A percentile compares a stretch with the other conserved stretches of the same genome.
Conservation (phyloP, 2,888 invertebrate species). For the Ditula angustiorana region DNA sequence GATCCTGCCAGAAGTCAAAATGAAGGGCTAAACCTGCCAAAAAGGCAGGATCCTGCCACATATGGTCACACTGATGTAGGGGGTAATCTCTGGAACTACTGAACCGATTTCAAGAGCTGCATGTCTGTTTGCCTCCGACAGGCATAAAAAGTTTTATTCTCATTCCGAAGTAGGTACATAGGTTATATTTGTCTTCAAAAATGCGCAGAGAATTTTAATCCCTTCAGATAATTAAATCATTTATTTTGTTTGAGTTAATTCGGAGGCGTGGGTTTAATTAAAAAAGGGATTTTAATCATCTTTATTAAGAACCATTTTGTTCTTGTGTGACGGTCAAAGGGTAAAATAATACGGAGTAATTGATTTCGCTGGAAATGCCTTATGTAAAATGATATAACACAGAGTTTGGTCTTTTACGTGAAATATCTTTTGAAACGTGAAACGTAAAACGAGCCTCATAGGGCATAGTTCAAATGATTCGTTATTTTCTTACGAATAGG, state of each 20-base stretch:
- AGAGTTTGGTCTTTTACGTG: not conserved
- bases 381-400: not conserved
- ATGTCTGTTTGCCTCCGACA: too few relatives aligned
- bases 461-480: too few relatives aligned
- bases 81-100: too few relatives aligned
- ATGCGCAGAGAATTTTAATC: not conserved
- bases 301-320: slow-evolving; percentile 1
- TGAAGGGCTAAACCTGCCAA: too few relatives aligned
- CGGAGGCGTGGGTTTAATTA: slow-evolving; percentile 4
- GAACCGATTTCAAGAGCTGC: too few relatives aligned
- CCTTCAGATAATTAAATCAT: not conserved
- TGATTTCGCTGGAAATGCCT: not conserved
- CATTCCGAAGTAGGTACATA: too few relatives aligned
- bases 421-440: not conserved
- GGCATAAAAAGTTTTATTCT: too few relatives aligned
- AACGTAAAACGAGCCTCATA: too few relatives aligned
- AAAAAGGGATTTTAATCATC: slow-evolving; percentile 16
- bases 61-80: too few relatives aligned
- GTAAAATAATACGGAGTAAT: not conserved
- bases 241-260: slow-evolving; percentile 12
- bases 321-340: not conserved
- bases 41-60: too few relatives aligned
- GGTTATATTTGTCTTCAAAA: not conserved
- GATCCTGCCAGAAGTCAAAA: too few relatives aligned
- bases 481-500: too few relatives aligned